Evolutionary conservation across 2,888 invertebrate species (phyloP), one percentile per base, ranked within the genome.

Genomic region (Ametastegia equiseti): DNA sequence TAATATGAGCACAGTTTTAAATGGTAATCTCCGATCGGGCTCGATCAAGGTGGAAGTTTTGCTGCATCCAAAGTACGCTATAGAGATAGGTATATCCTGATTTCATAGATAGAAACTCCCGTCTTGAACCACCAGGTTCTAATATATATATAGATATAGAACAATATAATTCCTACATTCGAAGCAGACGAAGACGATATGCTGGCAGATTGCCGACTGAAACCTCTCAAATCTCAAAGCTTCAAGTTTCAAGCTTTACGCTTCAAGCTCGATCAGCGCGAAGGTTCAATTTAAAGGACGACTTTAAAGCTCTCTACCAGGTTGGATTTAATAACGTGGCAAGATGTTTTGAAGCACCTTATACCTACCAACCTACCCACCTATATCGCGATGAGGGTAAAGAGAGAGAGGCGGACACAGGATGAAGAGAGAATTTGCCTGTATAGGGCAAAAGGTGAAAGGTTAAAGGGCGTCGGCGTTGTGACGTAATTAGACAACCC

Each of bases 291-390:
- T 67, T 67, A 47, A 50, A 65, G 80, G 71, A 45, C n/a, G 73
- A 60, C 80, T 80, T 80, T 80, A 80, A 75, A 80, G 80, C 80
- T 80, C 75, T 73, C 73, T n/a, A n/a, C n/a, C 27, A 13, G 80
- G 71, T 73, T 80, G 80, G 80, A 80, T 80, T 33, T 80, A 80
- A 80, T 80, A 80, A 80, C 80, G 80, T 71, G 80, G 80, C 80
- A 80, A 80, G 80, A 80, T 80, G 80, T 80, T 80, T 50, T 39
- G 42, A 63, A 79, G 79, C 60, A 63, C 79, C 57, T 57, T n/a
- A n/a, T n/a, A n/a, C n/a, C n/a, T n/a, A n/a, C n/a, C n/a, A n/a
- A n/a, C n/a, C n/a, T n/a, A n/a, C n/a, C n/a, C n/a, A 36, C 36
- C 9, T 67, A 67, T 36, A 65, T 19, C 23, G 11, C 2, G 11